A percentile compares a stretch with the other conserved stretches of the same genome.
Evolutionary conservation across 2,888 invertebrate species (phyloP).

Genomic region (Lasioglossum vierecki): DNA sequence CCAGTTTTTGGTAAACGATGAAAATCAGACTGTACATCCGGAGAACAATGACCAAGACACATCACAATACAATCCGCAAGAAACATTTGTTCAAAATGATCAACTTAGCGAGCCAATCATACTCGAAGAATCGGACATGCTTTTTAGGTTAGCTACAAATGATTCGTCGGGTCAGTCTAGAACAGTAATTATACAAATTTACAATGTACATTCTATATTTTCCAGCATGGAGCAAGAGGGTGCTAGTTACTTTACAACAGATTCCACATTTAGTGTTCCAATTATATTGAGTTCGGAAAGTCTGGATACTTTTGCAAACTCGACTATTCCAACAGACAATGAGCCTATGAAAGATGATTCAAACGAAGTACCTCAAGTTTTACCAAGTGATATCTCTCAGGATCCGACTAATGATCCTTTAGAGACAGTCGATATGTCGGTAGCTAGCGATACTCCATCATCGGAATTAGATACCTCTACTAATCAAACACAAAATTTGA

Average conservation of each 20-base stretch:
- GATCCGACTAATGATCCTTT: conserved; percentile 60
- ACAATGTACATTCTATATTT: conserved; percentile 5
- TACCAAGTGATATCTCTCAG: conserved; percentile 66
- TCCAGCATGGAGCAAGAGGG: conserved; percentile 82
- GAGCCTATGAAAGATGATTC: conserved; percentile 67
- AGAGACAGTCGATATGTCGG: conserved; percentile 46
- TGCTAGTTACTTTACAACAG: conserved; percentile 78
- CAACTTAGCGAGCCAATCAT: conserved; percentile 80
- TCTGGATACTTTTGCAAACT: conserved; percentile 76
- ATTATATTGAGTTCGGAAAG: conserved; percentile 80
- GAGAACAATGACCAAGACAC: conserved; percentile 75
- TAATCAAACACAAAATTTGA: conserved; percentile 78
- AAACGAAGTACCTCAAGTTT: conserved; percentile 61
- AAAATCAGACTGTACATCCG: conserved; percentile 72
- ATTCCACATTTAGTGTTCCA: conserved; percentile 80
- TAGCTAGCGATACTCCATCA: conserved; percentile 38
- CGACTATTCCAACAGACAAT: conserved; percentile 69
- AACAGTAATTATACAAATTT: background rate
- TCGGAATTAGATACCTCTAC: conserved; percentile 64
- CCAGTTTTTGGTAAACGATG: conserved; percentile 79
- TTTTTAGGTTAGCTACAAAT: conserved; percentile 77
- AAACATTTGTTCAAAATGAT: conserved; percentile 77
- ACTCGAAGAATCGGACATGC: conserved; percentile 81
- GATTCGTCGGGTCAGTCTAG: background rate
- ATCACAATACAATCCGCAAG: conserved; percentile 76